These are phyloP conservation scores for Ophioninae sp. DNA, from an alignment of 2,888 invertebrate species.

Conservation along the genomic window DNA sequence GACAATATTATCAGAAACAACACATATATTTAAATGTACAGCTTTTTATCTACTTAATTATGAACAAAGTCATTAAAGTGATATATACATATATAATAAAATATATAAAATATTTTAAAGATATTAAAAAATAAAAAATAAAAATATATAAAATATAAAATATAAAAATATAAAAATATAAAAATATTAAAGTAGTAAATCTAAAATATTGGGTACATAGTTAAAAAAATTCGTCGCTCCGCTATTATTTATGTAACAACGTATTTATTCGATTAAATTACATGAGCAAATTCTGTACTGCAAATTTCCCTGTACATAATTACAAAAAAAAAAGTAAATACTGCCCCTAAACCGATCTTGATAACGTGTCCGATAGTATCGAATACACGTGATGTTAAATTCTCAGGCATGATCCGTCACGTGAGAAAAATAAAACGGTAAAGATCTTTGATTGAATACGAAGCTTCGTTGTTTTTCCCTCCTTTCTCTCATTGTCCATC, in stretches of 20 bases:
- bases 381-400: slow-evolving; percentile 32
- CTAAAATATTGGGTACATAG: slow-evolving; percentile 6
- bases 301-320: slow-evolving; percentile 73
- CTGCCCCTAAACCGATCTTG: slow-evolving; percentile 69
- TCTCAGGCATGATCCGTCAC: slow-evolving; percentile 31
- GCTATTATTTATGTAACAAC: slow-evolving; percentile 66
- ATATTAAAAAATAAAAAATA: too few relatives aligned
- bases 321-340: slow-evolving; percentile 67
- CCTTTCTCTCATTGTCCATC: background rate
- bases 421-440: slow-evolving; percentile 23
- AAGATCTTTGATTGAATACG: slow-evolving; percentile 70
- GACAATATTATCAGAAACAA: too few relatives aligned
- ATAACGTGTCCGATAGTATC: slow-evolving; percentile 59
- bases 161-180: background rate
- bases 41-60: too few relatives aligned
- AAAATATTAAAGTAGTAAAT: background rate
- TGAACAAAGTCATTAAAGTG: too few relatives aligned
- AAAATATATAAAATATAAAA: too few relatives aligned
- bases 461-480: slow-evolving; percentile 32
- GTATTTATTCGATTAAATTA: slow-evolving; percentile 73
- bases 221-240: slow-evolving; percentile 5
- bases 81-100: too few relatives aligned
- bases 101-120: too few relatives aligned
- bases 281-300: slow-evolving; percentile 73
- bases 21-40: too few relatives aligned